Evolutionary conservation across 2,888 invertebrate species (phyloP).

Genomic region (Eilema depressum): DNA sequence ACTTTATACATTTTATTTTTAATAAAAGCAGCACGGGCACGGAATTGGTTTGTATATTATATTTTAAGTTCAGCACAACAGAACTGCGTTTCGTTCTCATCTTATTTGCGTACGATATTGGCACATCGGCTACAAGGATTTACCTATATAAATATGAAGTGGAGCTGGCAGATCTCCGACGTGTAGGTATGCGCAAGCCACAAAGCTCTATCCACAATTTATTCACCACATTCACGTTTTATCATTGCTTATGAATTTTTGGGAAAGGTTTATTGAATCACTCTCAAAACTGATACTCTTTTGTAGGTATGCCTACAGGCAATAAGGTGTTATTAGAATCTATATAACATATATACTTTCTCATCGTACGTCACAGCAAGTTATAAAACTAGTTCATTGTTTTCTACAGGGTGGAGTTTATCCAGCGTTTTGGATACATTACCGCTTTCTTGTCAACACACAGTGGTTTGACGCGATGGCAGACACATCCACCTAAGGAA

Average conservation of each 20-base stretch:
- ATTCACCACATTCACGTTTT: too few relatives aligned
- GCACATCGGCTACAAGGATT: neutral
- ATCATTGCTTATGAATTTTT: too few relatives aligned
- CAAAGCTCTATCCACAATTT: neutral
- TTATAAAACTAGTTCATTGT: constrained; percentile 29
- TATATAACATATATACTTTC: neutral
- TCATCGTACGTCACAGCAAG: neutral
- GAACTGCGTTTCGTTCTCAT: neutral
- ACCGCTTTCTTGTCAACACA: constrained; percentile 96
- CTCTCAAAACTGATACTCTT: neutral
- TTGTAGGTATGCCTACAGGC: too few relatives aligned
- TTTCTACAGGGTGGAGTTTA: constrained; percentile 91
- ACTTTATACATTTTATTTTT: neutral
- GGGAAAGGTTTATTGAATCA: neutral
- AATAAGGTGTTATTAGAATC: neutral
- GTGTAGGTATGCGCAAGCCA: neutral
- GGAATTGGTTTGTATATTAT: constrained; percentile 21
- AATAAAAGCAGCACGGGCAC: constrained; percentile 19
- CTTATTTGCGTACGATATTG: neutral
- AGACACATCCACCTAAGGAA: constrained; percentile 87
- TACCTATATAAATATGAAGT: neutral
- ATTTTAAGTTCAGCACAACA: neutral
- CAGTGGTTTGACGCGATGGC: constrained; percentile 96
- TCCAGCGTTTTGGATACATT: constrained; percentile 94
- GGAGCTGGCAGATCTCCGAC: neutral